Evolutionary conservation across 1,140 invertebrate genomes (phyloP).

Genomic region (Micrasema longulum): DNA sequence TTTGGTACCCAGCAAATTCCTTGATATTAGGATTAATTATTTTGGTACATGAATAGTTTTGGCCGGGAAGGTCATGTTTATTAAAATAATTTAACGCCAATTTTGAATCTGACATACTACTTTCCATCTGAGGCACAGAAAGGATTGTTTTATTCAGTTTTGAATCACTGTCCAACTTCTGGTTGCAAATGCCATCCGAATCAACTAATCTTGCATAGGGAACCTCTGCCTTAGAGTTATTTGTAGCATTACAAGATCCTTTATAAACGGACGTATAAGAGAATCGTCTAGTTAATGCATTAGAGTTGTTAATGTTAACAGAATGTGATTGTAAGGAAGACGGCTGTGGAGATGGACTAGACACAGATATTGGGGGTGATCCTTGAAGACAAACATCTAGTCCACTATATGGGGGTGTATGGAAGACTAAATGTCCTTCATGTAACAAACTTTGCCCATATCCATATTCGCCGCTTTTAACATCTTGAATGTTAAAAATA

Average conservation of each 20-base stretch:
- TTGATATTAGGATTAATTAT: conserved; percentile 26
- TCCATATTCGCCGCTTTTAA: conserved; percentile 74
- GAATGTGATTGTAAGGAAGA: conserved; percentile 60
- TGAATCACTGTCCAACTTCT: conserved; percentile 84
- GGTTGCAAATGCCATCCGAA: conserved; percentile 62
- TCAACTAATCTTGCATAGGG: conserved; percentile 84
- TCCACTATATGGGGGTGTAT: conserved; percentile 87
- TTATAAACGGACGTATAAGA: conserved; percentile 72
- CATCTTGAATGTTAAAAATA: conserved; percentile 66
- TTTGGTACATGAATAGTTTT: conserved; percentile 11
- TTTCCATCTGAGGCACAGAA: conserved; percentile 70
- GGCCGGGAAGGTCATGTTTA: conserved; percentile 55
- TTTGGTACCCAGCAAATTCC: conserved; percentile 34
- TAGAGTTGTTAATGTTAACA: conserved; percentile 60
- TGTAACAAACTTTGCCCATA: conserved; percentile 95
- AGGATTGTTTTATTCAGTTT: conserved; percentile 74
- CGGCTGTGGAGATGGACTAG: conserved; percentile 63
- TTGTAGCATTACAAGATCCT: conserved; percentile 62
- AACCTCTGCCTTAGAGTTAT: conserved; percentile 73
- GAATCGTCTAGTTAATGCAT: conserved; percentile 71
- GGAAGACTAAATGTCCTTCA: conserved; percentile 88
- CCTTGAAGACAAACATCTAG: conserved; percentile 84
- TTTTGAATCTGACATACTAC: conserved; percentile 86
- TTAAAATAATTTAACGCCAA: conserved; percentile 70
- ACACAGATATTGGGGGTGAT: conserved; percentile 61